phyloP scores from a whole-genome alignment of 1,140 invertebrate species.

The Dryas iulia region DNA sequence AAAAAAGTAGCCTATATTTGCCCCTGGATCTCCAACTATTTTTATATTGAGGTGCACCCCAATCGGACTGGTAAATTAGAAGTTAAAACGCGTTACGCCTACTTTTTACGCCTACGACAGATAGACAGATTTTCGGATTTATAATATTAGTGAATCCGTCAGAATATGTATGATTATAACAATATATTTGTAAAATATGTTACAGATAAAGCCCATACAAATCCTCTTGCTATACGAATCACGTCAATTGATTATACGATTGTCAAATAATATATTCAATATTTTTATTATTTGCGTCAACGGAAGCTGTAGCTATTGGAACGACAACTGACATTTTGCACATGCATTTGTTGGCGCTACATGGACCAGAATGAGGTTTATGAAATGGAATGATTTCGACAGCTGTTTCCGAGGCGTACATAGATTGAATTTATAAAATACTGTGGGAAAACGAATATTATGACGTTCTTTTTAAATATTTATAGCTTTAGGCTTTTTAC shows the following conservation, averaged over 20 bases:
- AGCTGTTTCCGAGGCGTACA: neutral
- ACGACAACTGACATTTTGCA: slow-evolving; percentile 1
- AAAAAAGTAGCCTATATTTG: no score
- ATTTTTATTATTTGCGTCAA: neutral
- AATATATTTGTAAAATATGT: neutral
- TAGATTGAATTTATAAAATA: neutral
- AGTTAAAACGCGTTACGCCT: no score
- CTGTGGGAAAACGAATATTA: neutral
- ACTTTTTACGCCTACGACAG: no score
- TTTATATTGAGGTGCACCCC: no score
- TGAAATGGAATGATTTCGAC: slow-evolving; percentile 8
- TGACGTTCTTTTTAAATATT: neutral
- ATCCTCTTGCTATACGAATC: neutral
- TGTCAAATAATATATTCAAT: neutral
- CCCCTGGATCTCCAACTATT: no score
- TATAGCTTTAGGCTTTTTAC: no score
- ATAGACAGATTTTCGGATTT: no score
- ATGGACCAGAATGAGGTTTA: slow-evolving; percentile 9
- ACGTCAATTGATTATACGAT: neutral
- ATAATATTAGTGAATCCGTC: no score
- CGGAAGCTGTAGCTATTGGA: neutral
- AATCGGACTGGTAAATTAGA: no score
- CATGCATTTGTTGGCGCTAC: neutral
- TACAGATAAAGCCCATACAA: neutral
- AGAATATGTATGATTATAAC: neutral